Evolutionary conservation across 2,888 invertebrate genomes (phyloP).

Genomic region (Lamproptera curius): DNA sequence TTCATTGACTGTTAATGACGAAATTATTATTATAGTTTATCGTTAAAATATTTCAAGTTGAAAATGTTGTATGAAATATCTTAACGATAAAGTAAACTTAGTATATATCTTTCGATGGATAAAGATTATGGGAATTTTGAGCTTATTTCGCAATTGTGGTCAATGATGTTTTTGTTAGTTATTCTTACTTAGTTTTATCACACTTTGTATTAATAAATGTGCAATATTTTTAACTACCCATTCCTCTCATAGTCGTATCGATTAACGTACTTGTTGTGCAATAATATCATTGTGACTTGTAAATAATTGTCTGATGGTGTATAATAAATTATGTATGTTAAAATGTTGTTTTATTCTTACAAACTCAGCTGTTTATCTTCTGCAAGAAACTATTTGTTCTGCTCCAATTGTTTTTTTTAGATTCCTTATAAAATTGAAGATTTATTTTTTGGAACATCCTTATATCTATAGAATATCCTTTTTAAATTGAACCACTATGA

Average conservation of each 20-base stretch:
- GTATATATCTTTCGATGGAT: too few relatives aligned
- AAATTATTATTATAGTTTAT: constrained; percentile 21
- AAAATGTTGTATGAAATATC: too few relatives aligned
- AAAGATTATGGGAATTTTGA: too few relatives aligned
- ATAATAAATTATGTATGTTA: constrained; percentile 15
- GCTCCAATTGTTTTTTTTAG: too few relatives aligned
- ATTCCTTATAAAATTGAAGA: too few relatives aligned
- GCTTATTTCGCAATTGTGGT: constrained; percentile 13
- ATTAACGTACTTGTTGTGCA: constrained; percentile 16
- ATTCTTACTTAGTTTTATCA: constrained; percentile 1
- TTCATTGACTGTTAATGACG: constrained; percentile 28
- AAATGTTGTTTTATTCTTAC: not conserved
- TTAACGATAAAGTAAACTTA: too few relatives aligned
- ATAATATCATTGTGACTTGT: constrained; percentile 17
- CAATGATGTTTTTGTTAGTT: not conserved
- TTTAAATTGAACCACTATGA: too few relatives aligned
- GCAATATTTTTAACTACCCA: constrained; percentile 16
- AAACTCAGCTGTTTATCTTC: too few relatives aligned
- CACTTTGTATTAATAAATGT: constrained; percentile 17
- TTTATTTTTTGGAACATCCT: too few relatives aligned
- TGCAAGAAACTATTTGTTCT: too few relatives aligned
- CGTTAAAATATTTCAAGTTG: not conserved
- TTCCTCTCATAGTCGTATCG: constrained; percentile 8
- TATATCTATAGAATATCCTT: too few relatives aligned
- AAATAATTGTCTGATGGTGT: constrained; percentile 16